Conservation (phyloP, 2,888 invertebrate genomes). For the Hyles lineata region DNA sequence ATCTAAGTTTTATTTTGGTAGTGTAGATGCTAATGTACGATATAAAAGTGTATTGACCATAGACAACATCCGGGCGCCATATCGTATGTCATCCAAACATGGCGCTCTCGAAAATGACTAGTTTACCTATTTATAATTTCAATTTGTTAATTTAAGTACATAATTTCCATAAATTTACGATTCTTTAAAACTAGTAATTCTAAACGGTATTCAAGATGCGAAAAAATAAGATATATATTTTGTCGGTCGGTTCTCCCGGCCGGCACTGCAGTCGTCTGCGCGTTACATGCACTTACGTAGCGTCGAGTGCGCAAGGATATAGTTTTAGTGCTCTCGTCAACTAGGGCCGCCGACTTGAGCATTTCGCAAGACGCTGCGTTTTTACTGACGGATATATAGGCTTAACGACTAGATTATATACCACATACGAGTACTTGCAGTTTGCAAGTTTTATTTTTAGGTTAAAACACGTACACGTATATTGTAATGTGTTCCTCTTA, state of each 20-base stretch:
- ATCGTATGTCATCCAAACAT: not conserved
- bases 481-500: too few relatives aligned
- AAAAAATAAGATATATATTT: not conserved
- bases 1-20: not conserved
- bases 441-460: too few relatives aligned
- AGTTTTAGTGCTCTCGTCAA: conserved; percentile 21
- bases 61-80: not conserved
- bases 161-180: too few relatives aligned
- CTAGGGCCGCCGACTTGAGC: not conserved
- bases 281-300: not conserved
- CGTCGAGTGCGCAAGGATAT: conserved; percentile 15
- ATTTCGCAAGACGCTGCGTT: conserved; percentile 9
- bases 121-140: too few relatives aligned
- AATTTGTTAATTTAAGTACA: too few relatives aligned
- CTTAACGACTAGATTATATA: not conserved
- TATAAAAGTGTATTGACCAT: not conserved
- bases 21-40: not conserved
- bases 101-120: too few relatives aligned
- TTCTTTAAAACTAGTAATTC: too few relatives aligned
- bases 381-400: not conserved
- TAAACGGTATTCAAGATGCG: too few relatives aligned
- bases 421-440: not conserved
- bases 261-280: not conserved
- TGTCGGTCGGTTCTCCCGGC: not conserved
- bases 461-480: too few relatives aligned